These are phyloP conservation scores for Trochalopteron elliotii DNA, from an alignment of 2,113 vertebrate species.

Conservation along the genomic window DNA sequence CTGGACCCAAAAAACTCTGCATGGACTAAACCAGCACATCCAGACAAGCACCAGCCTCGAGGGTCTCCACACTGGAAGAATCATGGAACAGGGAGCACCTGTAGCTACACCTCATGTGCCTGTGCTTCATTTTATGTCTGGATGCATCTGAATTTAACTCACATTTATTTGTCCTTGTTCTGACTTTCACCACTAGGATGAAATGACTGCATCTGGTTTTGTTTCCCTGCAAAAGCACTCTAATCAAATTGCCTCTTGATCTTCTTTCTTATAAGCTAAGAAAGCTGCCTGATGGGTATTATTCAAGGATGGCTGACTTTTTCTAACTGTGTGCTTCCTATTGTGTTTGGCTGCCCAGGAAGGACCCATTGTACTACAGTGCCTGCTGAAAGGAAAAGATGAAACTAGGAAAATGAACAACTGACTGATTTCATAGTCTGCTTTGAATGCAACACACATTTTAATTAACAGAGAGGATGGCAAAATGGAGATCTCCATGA, in stretches of 20 bases:
- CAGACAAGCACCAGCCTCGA: background rate
- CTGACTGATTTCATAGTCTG: background rate
- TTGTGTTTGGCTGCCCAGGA: slow-evolving; percentile 40
- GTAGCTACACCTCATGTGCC: background rate
- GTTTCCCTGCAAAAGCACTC: slow-evolving; percentile 27
- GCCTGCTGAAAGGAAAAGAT: slow-evolving; percentile 4
- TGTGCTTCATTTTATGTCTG: background rate
- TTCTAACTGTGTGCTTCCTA: slow-evolving; percentile 25
- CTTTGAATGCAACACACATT: background rate
- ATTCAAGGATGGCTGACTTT: slow-evolving; percentile 44
- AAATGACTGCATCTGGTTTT: slow-evolving; percentile 34
- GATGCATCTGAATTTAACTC: slow-evolving; percentile 7
- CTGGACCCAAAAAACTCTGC: background rate
- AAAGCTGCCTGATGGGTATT: slow-evolving; percentile 50
- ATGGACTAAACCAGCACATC: background rate
- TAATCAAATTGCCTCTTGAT: slow-evolving; percentile 51
- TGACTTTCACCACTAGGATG: slow-evolving; percentile 21
- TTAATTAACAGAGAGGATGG: background rate
- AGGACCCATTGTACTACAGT: slow-evolving; percentile 6
- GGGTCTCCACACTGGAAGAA: background rate
- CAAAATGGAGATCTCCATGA: background rate
- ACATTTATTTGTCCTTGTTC: slow-evolving; percentile 37
- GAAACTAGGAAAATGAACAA: slow-evolving; percentile 21
- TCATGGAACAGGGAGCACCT: background rate
- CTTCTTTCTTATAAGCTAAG: slow-evolving; percentile 33